Conservation (phyloP, 1,140 invertebrate species). For the Sycophila sp. region DNA sequence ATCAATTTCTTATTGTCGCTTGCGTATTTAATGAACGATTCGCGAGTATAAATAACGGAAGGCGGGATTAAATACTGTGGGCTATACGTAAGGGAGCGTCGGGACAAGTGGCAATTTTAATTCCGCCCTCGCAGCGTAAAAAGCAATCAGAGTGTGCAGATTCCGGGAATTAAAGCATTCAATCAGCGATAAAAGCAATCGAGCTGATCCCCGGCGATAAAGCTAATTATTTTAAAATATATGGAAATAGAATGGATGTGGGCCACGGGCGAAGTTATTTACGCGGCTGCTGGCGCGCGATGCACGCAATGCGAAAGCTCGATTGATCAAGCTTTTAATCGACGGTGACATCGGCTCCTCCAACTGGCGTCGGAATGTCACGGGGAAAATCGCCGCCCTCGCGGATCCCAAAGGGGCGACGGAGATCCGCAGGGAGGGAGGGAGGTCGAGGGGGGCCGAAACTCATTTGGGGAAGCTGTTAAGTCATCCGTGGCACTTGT, state of each 20-base stretch:
- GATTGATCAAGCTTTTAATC: conserved; percentile 40
- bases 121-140: background rate
- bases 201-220: background rate
- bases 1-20: too few species aligned
- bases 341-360: conserved; percentile 13
- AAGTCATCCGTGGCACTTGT: conserved; percentile 23
- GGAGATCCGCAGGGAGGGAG: background rate
- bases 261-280: background rate
- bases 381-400: background rate
- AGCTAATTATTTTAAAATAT: conserved; percentile 13
- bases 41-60: background rate
- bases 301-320: background rate
- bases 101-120: background rate
- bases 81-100: too few species aligned
- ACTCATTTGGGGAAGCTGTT: conserved; percentile 28
- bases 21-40: too few species aligned
- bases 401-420: background rate
- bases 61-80: too few species aligned
- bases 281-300: background rate
- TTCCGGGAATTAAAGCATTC: background rate
- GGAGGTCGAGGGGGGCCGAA: background rate
- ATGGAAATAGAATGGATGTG: background rate
- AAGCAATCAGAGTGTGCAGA: background rate
- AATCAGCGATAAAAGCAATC: conserved; percentile 1
- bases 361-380: conserved; percentile 22